A percentile compares a stretch with the other conserved stretches of the same genome.
Conservation (phyloP, 2,888 invertebrate genomes). For the Drosophila demipolita region DNA sequence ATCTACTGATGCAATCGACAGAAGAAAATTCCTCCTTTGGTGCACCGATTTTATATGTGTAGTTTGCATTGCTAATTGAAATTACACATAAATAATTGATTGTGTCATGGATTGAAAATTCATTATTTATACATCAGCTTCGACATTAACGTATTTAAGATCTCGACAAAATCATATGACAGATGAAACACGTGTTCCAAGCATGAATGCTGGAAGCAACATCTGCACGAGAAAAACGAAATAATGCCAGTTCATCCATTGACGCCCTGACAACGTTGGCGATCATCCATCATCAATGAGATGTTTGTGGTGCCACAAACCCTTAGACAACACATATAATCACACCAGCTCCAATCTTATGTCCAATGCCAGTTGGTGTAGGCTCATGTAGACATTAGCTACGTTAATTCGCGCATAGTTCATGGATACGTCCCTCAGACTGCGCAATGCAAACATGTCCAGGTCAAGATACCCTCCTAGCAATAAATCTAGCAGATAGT, state of each 20-base stretch:
- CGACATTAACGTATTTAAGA: background rate
- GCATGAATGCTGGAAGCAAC: slow-evolving; percentile 71
- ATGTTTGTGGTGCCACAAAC: slow-evolving; percentile 87
- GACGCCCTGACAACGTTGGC: slow-evolving; percentile 87
- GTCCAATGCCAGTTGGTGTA: slow-evolving; percentile 86
- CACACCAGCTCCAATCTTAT: slow-evolving; percentile 86
- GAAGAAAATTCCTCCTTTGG: background rate
- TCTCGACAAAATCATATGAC: background rate
- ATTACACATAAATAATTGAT: background rate
- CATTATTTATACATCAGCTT: background rate
- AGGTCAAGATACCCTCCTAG: slow-evolving; percentile 92
- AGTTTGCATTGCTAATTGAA: background rate
- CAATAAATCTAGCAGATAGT: slow-evolving; percentile 86
- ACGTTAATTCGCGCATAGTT: slow-evolving; percentile 89
- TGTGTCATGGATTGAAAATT: background rate
- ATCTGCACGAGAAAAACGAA: slow-evolving; percentile 87
- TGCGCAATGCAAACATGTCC: slow-evolving; percentile 89
- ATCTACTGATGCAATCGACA: background rate
- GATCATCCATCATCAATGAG: slow-evolving; percentile 85
- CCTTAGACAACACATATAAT: slow-evolving; percentile 88
- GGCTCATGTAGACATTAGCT: slow-evolving; percentile 89
- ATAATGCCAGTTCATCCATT: slow-evolving; percentile 87
- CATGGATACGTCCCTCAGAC: slow-evolving; percentile 74
- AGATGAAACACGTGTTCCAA: slow-evolving; percentile 69
- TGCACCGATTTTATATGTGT: background rate